These are phyloP conservation scores for Chrysolina oricalcia DNA, from an alignment of 2,888 invertebrate species.

Conservation along the genomic window DNA sequence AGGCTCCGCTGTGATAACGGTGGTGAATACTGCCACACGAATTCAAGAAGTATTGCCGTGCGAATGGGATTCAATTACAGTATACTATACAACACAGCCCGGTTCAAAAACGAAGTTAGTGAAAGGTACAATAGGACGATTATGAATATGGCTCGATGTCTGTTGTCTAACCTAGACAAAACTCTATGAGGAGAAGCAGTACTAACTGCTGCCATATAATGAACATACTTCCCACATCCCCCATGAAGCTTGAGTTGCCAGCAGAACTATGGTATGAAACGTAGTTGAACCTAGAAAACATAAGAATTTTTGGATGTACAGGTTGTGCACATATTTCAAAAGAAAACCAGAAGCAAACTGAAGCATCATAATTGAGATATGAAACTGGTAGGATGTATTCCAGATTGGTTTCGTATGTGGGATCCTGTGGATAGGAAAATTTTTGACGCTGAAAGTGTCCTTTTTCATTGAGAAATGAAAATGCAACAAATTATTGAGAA, in stretches of 20 bases:
- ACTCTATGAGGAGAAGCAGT: slow-evolving; percentile 59
- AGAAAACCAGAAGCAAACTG: slow-evolving; percentile 56
- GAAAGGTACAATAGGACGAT: slow-evolving; percentile 29
- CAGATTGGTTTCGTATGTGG: slow-evolving; percentile 53
- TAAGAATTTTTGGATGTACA: slow-evolving; percentile 58
- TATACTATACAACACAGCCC: slow-evolving; percentile 19
- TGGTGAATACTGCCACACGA: slow-evolving; percentile 23
- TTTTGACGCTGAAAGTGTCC: slow-evolving; percentile 39
- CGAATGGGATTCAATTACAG: slow-evolving; percentile 19
- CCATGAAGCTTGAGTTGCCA: slow-evolving; percentile 56
- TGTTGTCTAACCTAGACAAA: slow-evolving; percentile 49
- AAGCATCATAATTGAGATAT: slow-evolving; percentile 38
- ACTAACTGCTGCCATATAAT: slow-evolving; percentile 56
- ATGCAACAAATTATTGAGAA: slow-evolving; percentile 14
- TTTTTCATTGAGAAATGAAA: slow-evolving; percentile 42
- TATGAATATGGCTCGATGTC: slow-evolving; percentile 23
- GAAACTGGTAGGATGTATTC: slow-evolving; percentile 54
- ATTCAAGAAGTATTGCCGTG: slow-evolving; percentile 25
- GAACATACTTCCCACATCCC: slow-evolving; percentile 49
- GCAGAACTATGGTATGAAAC: slow-evolving; percentile 60
- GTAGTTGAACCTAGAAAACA: slow-evolving; percentile 59
- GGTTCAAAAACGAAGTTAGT: slow-evolving; percentile 23
- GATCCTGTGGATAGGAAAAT: slow-evolving; percentile 30
- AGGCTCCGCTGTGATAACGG: slow-evolving; percentile 26
- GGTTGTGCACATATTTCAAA: slow-evolving; percentile 62